Base-by-base conservation (phyloP, 2,797 vertebrate species). In the Acanthis flammea region DNA sequence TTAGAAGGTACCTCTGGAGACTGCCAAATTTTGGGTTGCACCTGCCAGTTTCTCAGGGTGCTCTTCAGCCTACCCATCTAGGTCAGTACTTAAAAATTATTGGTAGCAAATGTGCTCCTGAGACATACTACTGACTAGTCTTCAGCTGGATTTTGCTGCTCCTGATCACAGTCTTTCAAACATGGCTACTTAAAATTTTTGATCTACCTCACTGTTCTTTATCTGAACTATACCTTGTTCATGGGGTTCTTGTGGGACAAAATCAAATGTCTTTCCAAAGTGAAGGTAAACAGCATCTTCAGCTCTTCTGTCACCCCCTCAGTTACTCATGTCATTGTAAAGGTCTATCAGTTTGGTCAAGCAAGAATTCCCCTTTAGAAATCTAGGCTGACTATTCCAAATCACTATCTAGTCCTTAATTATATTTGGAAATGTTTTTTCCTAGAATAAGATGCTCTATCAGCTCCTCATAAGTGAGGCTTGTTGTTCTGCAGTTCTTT, bases 41-140 rank as follows among this genome's bases (percentile, higher is more conserved):
- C 65, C 17, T 82, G 6, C 2, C 17, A n/a, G 1, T 30, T 73
- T 30, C 12, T 68, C 11, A 10, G 12, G 9, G 16, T 23, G 8
- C 5, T 66, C 10, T 60, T 9, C 58, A 70, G 2, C 11, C 10
- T 39, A 27, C n/a, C 14, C 14, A 16, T 35, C 8, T 10, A 35
- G 8, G 9, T 25, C 9, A 54, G 15, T 78, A 15, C 21, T 45
- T 54, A 41, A 37, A 37, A 15, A 58, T 3, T 47, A 37, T 42
- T 6, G 0, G 25, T 27, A 2, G 0, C 14, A 42, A 8, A 57
- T 23, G 4, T 12, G 1, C 14, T 28, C 22, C 22, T 27, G 35
- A 66, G n/a, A 11, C 22, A 42, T 27, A 35, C 2, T 35, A 9
- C 8, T 60, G 19, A 28, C 5, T 23, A 5, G 7, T 35, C 19